Conservation (phyloP, 2,888 invertebrate genomes). For the Melinaea marsaeus region DNA sequence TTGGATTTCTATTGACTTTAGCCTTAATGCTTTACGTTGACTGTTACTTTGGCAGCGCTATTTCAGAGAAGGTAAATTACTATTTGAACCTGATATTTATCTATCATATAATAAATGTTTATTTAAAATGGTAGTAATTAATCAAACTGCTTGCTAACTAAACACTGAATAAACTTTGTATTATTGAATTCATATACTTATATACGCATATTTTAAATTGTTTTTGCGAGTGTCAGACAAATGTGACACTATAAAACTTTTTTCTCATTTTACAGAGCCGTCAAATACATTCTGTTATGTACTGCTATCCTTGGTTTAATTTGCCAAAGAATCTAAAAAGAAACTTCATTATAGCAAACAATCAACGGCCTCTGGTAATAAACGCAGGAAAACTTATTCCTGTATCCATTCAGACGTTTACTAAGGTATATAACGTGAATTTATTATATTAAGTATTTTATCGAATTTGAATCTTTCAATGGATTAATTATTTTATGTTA, state of each 20-base stretch:
- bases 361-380: constrained; percentile 1
- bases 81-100: too few species aligned
- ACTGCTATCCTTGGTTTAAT: not conserved
- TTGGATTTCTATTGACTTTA: constrained; percentile 1
- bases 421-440: not conserved
- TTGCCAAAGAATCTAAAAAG: not conserved
- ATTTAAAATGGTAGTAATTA: too few species aligned
- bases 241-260: not conserved
- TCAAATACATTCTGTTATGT: not conserved
- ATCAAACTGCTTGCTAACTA: too few species aligned
- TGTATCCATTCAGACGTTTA: constrained; percentile 1
- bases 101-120: too few species aligned
- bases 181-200: too few species aligned
- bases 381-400: constrained; percentile 6
- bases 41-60: not conserved
- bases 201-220: too few species aligned
- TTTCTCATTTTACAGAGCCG: not conserved
- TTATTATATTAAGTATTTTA: not conserved
- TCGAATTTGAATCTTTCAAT: not conserved
- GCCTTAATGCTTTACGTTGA: constrained; percentile 1
- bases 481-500: too few species aligned
- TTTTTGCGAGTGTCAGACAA: too few species aligned
- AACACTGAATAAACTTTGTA: too few species aligned
- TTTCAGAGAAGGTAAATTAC: not conserved
- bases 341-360: not conserved